Percentiles rank a stretch among this genome's conserved stretches.
phyloP scores from a whole-genome alignment of 2,888 invertebrate genomes.

The Chloroclystis v-ata region DNA sequence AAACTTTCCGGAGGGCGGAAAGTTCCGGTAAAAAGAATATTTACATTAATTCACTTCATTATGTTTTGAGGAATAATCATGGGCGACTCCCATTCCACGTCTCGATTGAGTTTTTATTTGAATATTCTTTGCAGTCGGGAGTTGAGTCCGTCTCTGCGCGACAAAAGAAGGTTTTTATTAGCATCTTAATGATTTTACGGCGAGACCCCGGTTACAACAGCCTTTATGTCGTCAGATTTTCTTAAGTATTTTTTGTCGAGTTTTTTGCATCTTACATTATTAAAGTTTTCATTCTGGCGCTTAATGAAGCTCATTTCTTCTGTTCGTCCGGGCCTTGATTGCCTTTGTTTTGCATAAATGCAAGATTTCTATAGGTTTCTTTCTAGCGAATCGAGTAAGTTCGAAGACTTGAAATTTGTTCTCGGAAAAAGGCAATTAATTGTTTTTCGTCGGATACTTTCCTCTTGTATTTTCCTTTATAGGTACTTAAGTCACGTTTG shows the following conservation, averaged over 20 bases:
- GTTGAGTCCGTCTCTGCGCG: slow-evolving; percentile 69
- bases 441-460: slow-evolving; percentile 45
- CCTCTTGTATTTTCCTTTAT: slow-evolving; percentile 20
- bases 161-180: slow-evolving; percentile 80
- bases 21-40: slow-evolving; percentile 76
- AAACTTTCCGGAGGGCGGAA: slow-evolving; percentile 77
- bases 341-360: slow-evolving; percentile 79
- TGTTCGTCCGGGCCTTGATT: slow-evolving; percentile 76
- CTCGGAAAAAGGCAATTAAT: slow-evolving; percentile 60
- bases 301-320: slow-evolving; percentile 79
- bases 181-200: slow-evolving; percentile 80
- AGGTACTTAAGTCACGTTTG: slow-evolving; percentile 7
- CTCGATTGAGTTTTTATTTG: slow-evolving; percentile 78
- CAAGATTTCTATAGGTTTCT: slow-evolving; percentile 75
- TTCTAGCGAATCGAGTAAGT: slow-evolving; percentile 67
- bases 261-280: slow-evolving; percentile 79
- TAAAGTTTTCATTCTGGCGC: slow-evolving; percentile 78
- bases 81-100: slow-evolving; percentile 70
- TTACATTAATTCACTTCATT: slow-evolving; percentile 80
- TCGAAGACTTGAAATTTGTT: slow-evolving; percentile 65
- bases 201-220: slow-evolving; percentile 77
- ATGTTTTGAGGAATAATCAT: slow-evolving; percentile 80
- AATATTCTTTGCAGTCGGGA: slow-evolving; percentile 61
- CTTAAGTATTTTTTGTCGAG: slow-evolving; percentile 77
- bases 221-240: slow-evolving; percentile 79